Base-by-base conservation (phyloP, 1,140 invertebrate species). In the Ostrea denselamellosa region DNA sequence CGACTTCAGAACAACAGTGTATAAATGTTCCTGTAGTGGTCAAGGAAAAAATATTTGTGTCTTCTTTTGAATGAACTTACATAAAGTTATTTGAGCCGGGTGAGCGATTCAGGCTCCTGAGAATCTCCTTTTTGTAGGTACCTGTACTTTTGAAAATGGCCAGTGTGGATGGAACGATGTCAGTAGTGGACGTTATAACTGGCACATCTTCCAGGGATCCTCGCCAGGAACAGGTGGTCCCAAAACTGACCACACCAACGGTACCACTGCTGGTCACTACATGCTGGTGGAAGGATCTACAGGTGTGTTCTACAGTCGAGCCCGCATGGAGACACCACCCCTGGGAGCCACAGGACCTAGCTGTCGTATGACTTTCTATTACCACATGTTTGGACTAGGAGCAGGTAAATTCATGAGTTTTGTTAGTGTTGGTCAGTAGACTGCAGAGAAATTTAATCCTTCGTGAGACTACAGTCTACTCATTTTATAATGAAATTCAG, bases 141-240 rank as follows among this genome's bases (percentile, higher is more conserved):
- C 90, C 2, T 94, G 94, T 90, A 90, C 85, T 44, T 94, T 94
- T 92, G 94, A 94, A 77, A 91, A 85, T 82, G 91, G 91, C 52
- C 91, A 97, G 0, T 97, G 97, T 90, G 97, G 97, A 28, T 97
- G 97, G 97, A 96, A 94, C 2, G 96, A 97, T 89, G 96, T 97
- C 91, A 96, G 96, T 0, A 95, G 95, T 12, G 97, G 97, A 89
- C 96, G 97, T 90, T 97, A 97, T 90, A 96, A 97, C 87, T 98
- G 97, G 97, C 95, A 90, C 22, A 92, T 96, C 83, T 95, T 96
- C 51, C 96, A 96, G 90, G 96, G 95, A 68, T 95, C 95, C 22
- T 97, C 97, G 0, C 96, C 97, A 51, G 91, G 91, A 19, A 85
- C 89, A 25, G 95, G 97, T 0, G 97, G 97, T 9, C 97, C 97